Evolutionary conservation across 2,113 vertebrate genomes (phyloP), one percentile per base, ranked within the genome.

Genomic region (Gavia stellata): DNA sequence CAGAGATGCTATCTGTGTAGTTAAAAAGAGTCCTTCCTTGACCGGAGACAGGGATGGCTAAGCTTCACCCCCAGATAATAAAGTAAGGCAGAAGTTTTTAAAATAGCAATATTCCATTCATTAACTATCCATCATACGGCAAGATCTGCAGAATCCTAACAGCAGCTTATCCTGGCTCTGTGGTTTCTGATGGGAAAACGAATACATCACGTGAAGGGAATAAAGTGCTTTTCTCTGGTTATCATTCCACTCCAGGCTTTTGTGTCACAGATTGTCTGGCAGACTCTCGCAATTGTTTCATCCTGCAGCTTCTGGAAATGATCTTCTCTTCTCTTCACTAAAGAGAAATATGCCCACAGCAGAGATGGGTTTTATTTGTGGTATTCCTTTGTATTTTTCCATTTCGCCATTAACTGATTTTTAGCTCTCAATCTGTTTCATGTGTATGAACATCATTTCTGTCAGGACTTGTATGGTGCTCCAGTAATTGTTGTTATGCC

Each of bases 221-320:
- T 91, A 90, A 96, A 95, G 61, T 92, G 83, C 77, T 87, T 95
- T 90, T 82, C 75, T 88, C 63, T 95, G 87, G 68, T 96, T 96
- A 89, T 96, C 85, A 94, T 95, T 97, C 56, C 34, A 77, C 70
- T 96, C 77, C 88, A 96, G 80, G 74, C 88, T 96, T 68, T 93
- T 90, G 78, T 95, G 83, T 92, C 23, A 1, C 91, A 96, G 87
- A 96, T 89, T 95, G 89, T 71, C 82, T 97, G 91, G 78, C 90
- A 95, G 67, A 75, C 77, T 97, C 62, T 96, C 80, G 89, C 74
- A 90, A 72, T 95, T 66, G 66, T 91, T 96, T 96, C 70, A 53
- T 96, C 85, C 93, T 95, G 94, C 73, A 94, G 86, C 70, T 96
- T 96, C 90, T 97, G 93, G 94, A 97, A 97, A 96, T 56, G 77